A percentile compares a stretch with the other conserved stretches of the same genome.
Conservation (phyloP, 2,113 vertebrate species). For the Mormyrus iriodes region DNA sequence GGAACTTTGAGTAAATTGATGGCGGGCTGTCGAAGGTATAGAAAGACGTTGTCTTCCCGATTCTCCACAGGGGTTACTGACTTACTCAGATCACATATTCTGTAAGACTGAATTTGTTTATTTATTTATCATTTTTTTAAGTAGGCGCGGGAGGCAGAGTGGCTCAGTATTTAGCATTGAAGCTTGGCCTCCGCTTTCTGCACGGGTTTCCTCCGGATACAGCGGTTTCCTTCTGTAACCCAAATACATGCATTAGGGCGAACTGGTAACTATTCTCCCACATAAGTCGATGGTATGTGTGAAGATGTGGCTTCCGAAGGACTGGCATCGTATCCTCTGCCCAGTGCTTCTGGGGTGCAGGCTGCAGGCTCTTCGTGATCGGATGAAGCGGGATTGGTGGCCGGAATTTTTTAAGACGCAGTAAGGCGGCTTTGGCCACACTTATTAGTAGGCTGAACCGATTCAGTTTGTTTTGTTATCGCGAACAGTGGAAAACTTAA, state of each 20-base stretch:
- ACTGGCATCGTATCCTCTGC: background rate
- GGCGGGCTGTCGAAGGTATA: background rate
- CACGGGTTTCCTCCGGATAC: background rate
- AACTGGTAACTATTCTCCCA: background rate
- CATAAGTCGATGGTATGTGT: background rate
- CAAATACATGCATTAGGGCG: background rate
- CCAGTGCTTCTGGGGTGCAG: background rate
- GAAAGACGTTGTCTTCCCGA: background rate
- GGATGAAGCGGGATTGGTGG: background rate
- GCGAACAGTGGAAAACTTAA: background rate
- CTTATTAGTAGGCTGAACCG: background rate
- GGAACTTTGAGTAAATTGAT: background rate
- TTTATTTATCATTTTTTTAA: too few species aligned
- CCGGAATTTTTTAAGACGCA: background rate
- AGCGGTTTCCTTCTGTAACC: background rate
- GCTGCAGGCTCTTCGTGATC: background rate
- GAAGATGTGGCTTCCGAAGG: background rate
- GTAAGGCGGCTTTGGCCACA: constrained; percentile 9
- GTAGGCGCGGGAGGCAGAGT: background rate
- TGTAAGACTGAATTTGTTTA: background rate
- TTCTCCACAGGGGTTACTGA: background rate
- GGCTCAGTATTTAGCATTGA: background rate
- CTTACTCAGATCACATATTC: background rate
- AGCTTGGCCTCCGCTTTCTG: background rate
- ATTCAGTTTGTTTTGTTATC: background rate